These are phyloP conservation scores for Amphiprion percula DNA, from an alignment of 2,113 vertebrate genomes.

Conservation along the genomic window DNA sequence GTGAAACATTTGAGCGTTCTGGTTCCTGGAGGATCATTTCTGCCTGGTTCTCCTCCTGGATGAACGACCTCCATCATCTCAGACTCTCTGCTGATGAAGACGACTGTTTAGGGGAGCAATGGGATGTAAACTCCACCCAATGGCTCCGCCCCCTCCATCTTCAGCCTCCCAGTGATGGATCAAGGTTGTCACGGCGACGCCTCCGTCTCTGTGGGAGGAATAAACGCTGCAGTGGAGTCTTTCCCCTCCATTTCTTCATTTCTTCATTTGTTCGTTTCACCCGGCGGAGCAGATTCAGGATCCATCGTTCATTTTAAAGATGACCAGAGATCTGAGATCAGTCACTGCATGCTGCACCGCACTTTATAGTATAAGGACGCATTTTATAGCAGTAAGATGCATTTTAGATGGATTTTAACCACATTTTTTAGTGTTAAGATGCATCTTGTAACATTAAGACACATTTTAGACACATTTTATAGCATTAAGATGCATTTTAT, in stretches of 20 bases:
- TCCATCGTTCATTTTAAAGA: conserved; percentile 66
- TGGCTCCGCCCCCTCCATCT: conserved; percentile 60
- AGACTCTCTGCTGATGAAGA: conserved; percentile 57
- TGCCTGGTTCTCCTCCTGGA: conserved; percentile 3
- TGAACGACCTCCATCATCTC: conserved; percentile 66
- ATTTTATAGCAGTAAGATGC: no score
- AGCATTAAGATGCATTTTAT: no score
- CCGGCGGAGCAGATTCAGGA: conserved; percentile 51
- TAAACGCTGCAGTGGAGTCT: conserved; percentile 55
- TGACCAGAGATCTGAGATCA: conserved; percentile 14
- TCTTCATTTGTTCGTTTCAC: conserved; percentile 39
- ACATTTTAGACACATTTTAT: no score
- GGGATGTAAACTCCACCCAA: conserved; percentile 65
- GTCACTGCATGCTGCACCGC: no score
- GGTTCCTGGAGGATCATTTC: conserved; percentile 44
- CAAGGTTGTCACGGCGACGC: conserved; percentile 60
- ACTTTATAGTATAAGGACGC: no score
- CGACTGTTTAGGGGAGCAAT: conserved; percentile 75
- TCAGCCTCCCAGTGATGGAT: conserved; percentile 67
- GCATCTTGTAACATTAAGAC: no score
- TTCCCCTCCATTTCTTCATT: conserved; percentile 67
- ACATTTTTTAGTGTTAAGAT: no score
- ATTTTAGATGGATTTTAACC: no score
- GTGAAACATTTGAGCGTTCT: neutral
- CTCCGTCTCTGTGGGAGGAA: conserved; percentile 64